These are phyloP conservation scores for Oscheius sp. DNA, from an alignment of 1,140 invertebrate species.

Conservation along the genomic window DNA sequence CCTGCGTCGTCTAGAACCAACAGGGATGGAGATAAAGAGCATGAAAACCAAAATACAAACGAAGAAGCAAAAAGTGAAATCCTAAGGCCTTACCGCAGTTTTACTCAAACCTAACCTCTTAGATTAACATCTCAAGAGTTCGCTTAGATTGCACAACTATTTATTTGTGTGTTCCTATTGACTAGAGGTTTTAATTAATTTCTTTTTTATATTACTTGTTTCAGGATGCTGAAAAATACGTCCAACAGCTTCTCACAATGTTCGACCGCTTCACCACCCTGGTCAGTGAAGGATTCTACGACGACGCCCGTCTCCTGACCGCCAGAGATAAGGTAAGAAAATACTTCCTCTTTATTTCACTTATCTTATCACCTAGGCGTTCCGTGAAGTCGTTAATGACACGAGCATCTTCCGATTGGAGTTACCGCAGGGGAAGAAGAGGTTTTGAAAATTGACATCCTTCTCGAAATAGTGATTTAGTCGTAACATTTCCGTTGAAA, in stretches of 20 bases:
- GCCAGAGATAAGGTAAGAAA: constrained; percentile 78
- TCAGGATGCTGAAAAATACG: constrained; percentile 96
- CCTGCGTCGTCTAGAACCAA: no score
- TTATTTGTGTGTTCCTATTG: not conserved
- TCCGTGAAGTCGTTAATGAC: constrained; percentile 86
- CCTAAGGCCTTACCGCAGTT: not conserved
- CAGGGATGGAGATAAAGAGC: not conserved
- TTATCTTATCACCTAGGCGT: not conserved
- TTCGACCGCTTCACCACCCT: constrained; percentile 87
- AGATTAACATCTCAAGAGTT: no score
- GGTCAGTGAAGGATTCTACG: constrained; percentile 88
- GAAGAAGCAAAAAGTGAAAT: not conserved
- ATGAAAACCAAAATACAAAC: not conserved
- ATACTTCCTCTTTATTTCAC: not conserved
- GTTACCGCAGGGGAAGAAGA: constrained; percentile 68
- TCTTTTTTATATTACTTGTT: constrained; percentile 32
- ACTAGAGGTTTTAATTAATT: not conserved
- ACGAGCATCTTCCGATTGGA: constrained; percentile 88
- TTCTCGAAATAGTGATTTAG: constrained; percentile 36
- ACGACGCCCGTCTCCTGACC: constrained; percentile 94
- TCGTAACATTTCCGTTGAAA: constrained; percentile 68
- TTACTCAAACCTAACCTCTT: constrained; percentile 1
- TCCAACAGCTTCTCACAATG: constrained; percentile 86
- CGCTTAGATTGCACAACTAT: no score
- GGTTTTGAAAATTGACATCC: constrained; percentile 49